A percentile compares a stretch with the other conserved stretches of the same genome.
These are phyloP conservation scores for Coptodon bakossiorum DNA, from an alignment of 2,113 vertebrate genomes.

Conservation along the genomic window DNA sequence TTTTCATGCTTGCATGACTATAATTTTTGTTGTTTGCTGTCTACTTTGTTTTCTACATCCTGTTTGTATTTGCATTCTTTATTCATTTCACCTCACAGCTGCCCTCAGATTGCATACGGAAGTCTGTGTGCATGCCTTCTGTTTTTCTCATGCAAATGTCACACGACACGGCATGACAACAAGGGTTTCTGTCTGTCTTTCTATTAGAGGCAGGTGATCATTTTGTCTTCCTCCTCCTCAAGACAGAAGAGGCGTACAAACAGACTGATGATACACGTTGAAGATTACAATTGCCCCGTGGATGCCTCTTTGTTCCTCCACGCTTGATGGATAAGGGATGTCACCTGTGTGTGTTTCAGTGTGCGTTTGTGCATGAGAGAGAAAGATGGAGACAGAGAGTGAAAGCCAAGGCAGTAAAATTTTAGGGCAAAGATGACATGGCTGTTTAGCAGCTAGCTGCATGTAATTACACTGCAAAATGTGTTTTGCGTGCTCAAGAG, in stretches of 20 bases:
- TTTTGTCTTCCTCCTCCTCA: background rate
- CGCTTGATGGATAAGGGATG: slow-evolving; percentile 49
- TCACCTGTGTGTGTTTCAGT: slow-evolving; percentile 14
- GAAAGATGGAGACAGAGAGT: too few relatives aligned
- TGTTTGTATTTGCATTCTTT: background rate
- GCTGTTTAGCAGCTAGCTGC: slow-evolving; percentile 39
- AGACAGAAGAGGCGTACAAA: background rate
- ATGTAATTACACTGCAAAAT: slow-evolving; percentile 49
- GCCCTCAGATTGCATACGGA: background rate
- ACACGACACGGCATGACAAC: background rate
- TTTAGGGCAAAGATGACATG: slow-evolving; percentile 29
- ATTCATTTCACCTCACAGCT: slow-evolving; percentile 1
- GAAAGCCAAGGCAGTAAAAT: background rate
- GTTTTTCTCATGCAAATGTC: background rate
- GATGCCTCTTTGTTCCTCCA: slow-evolving; percentile 24
- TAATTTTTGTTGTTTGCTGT: background rate
- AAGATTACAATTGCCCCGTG: slow-evolving; percentile 32
- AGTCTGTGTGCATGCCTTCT: background rate
- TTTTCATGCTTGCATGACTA: background rate
- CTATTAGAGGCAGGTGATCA: slow-evolving; percentile 2
- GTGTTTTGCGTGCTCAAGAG: slow-evolving; percentile 41
- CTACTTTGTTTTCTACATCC: background rate
- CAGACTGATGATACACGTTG: background rate
- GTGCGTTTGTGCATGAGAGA: background rate
- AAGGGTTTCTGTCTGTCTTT: background rate